Base-by-base conservation (phyloP, 2,113 vertebrate species). In the Laticauda laticaudata region DNA sequence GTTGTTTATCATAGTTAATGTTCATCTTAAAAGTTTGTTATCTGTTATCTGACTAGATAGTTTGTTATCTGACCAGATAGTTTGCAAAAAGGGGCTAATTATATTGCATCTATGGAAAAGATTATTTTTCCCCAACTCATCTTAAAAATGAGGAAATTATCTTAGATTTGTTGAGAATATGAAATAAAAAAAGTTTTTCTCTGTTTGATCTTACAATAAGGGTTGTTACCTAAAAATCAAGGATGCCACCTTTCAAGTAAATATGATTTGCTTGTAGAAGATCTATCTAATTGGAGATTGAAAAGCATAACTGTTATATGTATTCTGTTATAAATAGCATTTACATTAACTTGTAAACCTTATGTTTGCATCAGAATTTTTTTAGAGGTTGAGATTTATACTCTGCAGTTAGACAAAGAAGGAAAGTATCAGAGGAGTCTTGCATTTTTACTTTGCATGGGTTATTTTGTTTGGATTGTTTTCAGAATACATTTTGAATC, bases 331-430 rank as follows among this genome's bases (percentile, higher is more conserved):
- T 81, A 81, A 81, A 81, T 81, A 81, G 75, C 1, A 3, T 81
- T 81, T 81, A 81, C 34, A 94, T 57, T 21, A 29, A 55, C 87
- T 24, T 45, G 90, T 5, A 23, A 55, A 24, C 1, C 39, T 75
- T 11, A 4, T 92, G 1, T 93, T 91, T 26, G 61, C 64, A 61
- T 45, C 61, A 92, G 3, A 48, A 88, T 91, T 93, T 57, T 92
- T 5, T 94, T 95, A 92, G 93, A 34, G 29, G 12, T 91, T 93
- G 39, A 29, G 29, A 90, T 39, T 34, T 86, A 54, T 87, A 57
- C 69, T 51, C 10, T 8, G 92, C 57, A 89, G 43, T 21, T n/a
- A 91, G 94, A 81, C 59, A 64, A 55, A 91, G 34, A 85, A 24
- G 43, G 89, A 94, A 75, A 88, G 81, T 53, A 23, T 87, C 92